Evolutionary conservation across 2,888 invertebrate species (phyloP), one percentile per base, ranked within the genome.

Genomic region (Eremobia ochroleuca): DNA sequence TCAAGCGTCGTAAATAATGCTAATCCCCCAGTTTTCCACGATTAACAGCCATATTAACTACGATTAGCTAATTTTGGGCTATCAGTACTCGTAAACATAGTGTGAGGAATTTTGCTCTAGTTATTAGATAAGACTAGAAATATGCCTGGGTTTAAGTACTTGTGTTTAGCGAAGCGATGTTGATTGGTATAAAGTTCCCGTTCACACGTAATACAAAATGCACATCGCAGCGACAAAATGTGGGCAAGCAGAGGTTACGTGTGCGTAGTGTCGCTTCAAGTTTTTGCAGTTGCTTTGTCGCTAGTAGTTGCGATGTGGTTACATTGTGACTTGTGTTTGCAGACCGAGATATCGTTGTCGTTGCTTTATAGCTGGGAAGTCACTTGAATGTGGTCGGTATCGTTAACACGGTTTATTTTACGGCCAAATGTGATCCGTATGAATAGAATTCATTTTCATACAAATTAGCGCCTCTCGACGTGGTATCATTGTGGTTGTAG

Each of bases 11-110:
- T 88, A 87, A 85, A 85, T 84, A 82, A 72, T 82, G 75, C 31
- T 89, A 88, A 89, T 75, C 81, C 81, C n/a, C 52, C 40, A 77
- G 83, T 85, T 83, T 83, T 79, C 67, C 76, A 73, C 66, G 83
- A 87, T 85, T 85, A 87, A 79, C 80, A 73, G 46, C 76, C 81
- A 78, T 83, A 76, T 88, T 85, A 81, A 67, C 49, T 3, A 77
- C 69, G 81, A 83, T 86, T 83, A 88, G 75, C 80, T 37, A 79
- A 83, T 86, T 85, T 77, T 76, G 15, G 68, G 37, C 61, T 76
- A 77, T 75, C 61, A 76, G 64, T 28, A 62, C 64, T 65, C 31
- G 80, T 84, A 79, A 79, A 80, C 71, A 68, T 52, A n/a, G 71
- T 61, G 68, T 75, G 58, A 52, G 67, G 55, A 64, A 73, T 43